Evolutionary conservation across 2,797 vertebrate species (phyloP).

Genomic region (Tympanoctomys barrerae): DNA sequence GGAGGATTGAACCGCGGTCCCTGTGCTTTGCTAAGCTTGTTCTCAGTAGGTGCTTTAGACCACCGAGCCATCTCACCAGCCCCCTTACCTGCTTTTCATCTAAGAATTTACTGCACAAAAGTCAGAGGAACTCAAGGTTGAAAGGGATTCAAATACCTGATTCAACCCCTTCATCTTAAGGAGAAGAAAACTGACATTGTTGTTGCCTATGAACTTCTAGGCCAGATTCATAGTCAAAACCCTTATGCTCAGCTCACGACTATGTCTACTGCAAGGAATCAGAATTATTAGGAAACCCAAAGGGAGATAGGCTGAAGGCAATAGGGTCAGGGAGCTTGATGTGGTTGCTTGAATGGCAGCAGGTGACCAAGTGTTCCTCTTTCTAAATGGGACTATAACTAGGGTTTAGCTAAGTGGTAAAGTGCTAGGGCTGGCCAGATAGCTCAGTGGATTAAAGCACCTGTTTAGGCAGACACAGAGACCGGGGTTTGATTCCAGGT

Average conservation of each 20-base stretch:
- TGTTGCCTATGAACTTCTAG: not conserved
- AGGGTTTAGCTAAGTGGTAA: too few relatives aligned
- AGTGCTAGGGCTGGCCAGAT: too few relatives aligned
- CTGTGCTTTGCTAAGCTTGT: too few relatives aligned
- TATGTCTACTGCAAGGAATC: not conserved
- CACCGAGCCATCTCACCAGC: too few relatives aligned
- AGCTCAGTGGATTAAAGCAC: too few relatives aligned
- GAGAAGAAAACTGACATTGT: not conserved
- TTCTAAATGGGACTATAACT: not conserved
- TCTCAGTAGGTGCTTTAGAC: too few relatives aligned
- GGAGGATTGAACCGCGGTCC: too few relatives aligned
- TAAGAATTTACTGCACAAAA: not conserved
- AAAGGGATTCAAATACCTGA: slow-evolving; percentile 22
- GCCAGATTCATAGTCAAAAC: not conserved
- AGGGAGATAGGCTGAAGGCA: not conserved
- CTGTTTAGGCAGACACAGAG: too few relatives aligned
- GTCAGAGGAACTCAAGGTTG: not conserved
- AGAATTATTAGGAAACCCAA: not conserved
- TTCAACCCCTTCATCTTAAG: not conserved
- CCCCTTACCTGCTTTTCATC: not conserved
- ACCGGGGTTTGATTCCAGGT: too few relatives aligned
- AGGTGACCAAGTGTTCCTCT: not conserved
- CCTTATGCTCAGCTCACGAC: not conserved
- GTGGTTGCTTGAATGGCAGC: not conserved
- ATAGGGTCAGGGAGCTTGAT: too few relatives aligned